Evolutionary conservation across 2,113 vertebrate species (phyloP), one percentile per base, ranked within the genome.

Genomic region (Rhinolophus sinicus): DNA sequence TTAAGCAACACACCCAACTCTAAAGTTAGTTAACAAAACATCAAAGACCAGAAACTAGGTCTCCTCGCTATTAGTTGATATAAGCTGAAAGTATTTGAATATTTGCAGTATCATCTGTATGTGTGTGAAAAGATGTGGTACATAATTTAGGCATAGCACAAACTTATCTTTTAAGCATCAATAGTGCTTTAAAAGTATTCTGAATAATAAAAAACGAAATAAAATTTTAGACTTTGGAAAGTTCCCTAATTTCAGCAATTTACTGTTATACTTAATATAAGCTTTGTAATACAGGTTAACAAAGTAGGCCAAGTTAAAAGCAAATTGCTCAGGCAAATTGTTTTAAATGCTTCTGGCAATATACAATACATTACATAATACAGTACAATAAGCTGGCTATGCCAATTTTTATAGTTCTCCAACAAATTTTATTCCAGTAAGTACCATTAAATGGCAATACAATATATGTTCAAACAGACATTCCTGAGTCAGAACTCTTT

Each of bases 131-230:
- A 87, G 33, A 88, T 56, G 30, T 40, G 16, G 24, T 87, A 1
- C 24, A 47, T 54, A 92, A 81, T 62, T 89, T 80, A 90, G 44
- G 13, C 21, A 84, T 72, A 83, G 80, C 38, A 30, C 75, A 96
- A 76, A 22, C 73, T 44, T 54, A 38, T 85, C 19, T 84, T 33
- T 86, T 95, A 90, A 85, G 56, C 11, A 93, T 88, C 54, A 76
- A 72, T 52, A 67, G 8, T 81, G 14, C 67, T 88, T 83, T 85
- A 52, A 93, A 87, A 77, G 4, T 73, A 54, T 70, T 91, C 52
- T 80, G 73, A 70, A n/a, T 54, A 62, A 78, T 16, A 88, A 40
- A 93, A 96, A 96, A 93, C 88, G 26, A 96, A 90, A 85, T 60
- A 95, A 94, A 92, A 91, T 83, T 93, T 96, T 62, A 70, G 33